Evolutionary conservation across 2,888 invertebrate species (phyloP), one percentile per base, ranked within the genome.

Genomic region (Tubiluchus corallicola): DNA sequence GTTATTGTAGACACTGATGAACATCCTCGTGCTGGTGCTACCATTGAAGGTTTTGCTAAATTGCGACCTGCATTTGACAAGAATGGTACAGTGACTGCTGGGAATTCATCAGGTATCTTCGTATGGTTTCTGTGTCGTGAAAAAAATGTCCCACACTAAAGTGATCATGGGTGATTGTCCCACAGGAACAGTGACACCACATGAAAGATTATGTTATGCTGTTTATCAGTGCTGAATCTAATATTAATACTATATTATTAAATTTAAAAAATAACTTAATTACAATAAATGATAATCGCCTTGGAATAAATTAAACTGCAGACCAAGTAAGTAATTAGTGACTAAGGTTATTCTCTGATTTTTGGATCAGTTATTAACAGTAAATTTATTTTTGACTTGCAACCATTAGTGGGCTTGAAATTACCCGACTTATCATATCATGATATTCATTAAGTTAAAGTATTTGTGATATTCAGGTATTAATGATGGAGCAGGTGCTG

Each of bases 401-500:
- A n/a, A n/a, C n/a, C n/a, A n/a, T n/a, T n/a, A n/a, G n/a, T n/a
- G n/a, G n/a, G n/a, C n/a, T n/a, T n/a, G n/a, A n/a, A n/a, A n/a
- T n/a, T n/a, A n/a, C n/a, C n/a, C n/a, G n/a, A n/a, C n/a, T n/a
- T n/a, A n/a, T n/a, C n/a, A n/a, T n/a, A n/a, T n/a, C n/a, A n/a
- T n/a, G n/a, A n/a, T n/a, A n/a, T n/a, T n/a, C n/a, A n/a, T n/a
- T n/a, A n/a, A n/a, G n/a, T n/a, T n/a, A n/a, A n/a, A n/a, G n/a
- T 29, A 39, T 39, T 39, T 39, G 13, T 21, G 37, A 17, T 20
- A 39, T 50, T 13, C 45, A 60, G 62, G 63, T 20, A 68, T 82
- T 21, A 82, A 82, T 60, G 92, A 92, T 62, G 88, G 90, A 1
- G 88, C 90, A 2, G 84, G 87, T 2, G 84, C 79, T 1, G 66